These are phyloP conservation scores for Halcyon senegalensis DNA, from an alignment of 2,113 vertebrate genomes.

Conservation along the genomic window DNA sequence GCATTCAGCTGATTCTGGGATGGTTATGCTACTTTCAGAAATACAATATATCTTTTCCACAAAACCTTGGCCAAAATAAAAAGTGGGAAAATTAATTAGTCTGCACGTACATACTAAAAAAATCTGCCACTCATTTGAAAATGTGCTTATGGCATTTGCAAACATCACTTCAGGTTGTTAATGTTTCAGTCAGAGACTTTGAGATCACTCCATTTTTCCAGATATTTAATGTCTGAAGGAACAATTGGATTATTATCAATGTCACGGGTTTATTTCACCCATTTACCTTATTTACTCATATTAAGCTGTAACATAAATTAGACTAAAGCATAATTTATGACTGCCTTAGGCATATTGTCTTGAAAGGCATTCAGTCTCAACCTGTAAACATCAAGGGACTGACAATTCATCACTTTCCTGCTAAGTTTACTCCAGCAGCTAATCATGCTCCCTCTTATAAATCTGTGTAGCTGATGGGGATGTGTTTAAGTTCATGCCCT, in stretches of 20 bases:
- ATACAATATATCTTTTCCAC: background rate
- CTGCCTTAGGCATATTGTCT: background rate
- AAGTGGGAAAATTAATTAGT: background rate
- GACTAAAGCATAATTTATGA: slow-evolving; percentile 20
- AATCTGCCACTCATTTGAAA: background rate
- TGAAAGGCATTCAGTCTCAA: slow-evolving; percentile 17
- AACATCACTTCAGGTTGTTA: background rate
- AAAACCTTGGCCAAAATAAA: background rate
- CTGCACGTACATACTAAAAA: background rate
- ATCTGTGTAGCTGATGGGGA: background rate
- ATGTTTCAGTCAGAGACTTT: background rate
- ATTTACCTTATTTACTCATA: slow-evolving; percentile 26
- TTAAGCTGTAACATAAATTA: slow-evolving; percentile 4
- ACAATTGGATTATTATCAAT: slow-evolving; percentile 4
- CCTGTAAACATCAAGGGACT: background rate
- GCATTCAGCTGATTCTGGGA: background rate
- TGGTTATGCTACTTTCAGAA: background rate
- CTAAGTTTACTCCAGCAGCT: background rate
- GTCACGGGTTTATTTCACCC: slow-evolving; percentile 28
- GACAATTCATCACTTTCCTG: background rate
- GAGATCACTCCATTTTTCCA: background rate
- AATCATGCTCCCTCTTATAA: background rate
- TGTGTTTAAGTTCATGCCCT: background rate
- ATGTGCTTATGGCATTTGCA: background rate
- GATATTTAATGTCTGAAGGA: background rate